Evolutionary conservation across 1,140 invertebrate species (phyloP).

Genomic region (Melipona quadrifasciata): DNA sequence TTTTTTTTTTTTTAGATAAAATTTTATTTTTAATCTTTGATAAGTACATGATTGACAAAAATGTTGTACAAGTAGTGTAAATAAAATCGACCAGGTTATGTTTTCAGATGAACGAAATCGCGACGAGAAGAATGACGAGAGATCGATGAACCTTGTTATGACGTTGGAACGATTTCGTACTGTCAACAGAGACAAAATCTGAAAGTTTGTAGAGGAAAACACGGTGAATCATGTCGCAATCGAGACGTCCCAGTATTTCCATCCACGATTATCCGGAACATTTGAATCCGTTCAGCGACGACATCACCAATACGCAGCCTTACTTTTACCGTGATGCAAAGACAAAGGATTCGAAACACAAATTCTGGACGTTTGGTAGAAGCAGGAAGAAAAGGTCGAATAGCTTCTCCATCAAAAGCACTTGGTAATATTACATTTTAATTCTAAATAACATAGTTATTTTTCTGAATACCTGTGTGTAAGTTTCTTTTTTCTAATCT

Average conservation of each 20-base stretch:
- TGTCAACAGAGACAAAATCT: conserved; percentile 13
- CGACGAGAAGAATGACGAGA: conserved; percentile 36
- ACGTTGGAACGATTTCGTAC: conserved; percentile 13
- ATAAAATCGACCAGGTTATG: background rate
- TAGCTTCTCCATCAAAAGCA: conserved; percentile 78
- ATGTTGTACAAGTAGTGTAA: background rate
- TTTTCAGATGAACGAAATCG: conserved; percentile 26
- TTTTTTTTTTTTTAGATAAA: background rate
- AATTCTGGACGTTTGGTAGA: conserved; percentile 78
- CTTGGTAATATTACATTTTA: conserved; percentile 67
- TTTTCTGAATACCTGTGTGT: background rate
- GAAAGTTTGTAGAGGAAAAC: conserved; percentile 21
- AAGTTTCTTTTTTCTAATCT: background rate
- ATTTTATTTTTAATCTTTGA: background rate
- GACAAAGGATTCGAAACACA: conserved; percentile 73
- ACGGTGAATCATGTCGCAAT: conserved; percentile 70
- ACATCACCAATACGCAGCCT: conserved; percentile 75
- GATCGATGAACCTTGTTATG: conserved; percentile 47
- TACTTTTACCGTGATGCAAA: conserved; percentile 64
- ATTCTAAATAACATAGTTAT: background rate
- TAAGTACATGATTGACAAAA: background rate
- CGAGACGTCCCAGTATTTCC: conserved; percentile 75
- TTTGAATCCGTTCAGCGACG: conserved; percentile 87
- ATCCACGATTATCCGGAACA: conserved; percentile 88
- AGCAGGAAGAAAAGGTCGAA: conserved; percentile 75